Evolutionary conservation across 37 sponge, comb jelly and placozoan genomes (phyloP).

Genomic region (Crambe crambe): DNA sequence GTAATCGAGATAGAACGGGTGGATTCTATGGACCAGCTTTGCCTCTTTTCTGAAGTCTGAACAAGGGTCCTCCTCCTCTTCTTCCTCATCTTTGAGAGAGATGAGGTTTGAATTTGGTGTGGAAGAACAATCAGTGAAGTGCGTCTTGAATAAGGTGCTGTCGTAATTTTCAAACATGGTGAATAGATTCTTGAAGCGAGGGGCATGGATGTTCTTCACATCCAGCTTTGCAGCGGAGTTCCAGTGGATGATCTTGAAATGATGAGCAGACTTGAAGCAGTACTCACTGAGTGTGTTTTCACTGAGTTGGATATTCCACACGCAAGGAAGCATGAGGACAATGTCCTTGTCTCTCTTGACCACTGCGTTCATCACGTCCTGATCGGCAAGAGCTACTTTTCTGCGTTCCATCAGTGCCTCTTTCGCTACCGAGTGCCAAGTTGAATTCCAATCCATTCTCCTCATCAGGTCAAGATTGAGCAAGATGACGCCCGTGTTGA

Average conservation of each 20-base stretch:
- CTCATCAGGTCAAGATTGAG: constrained; percentile 68
- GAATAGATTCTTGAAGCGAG: constrained; percentile 59
- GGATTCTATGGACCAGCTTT: constrained; percentile 44
- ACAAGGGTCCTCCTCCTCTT: constrained; percentile 7
- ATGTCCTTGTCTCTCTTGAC: constrained; percentile 49
- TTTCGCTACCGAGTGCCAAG: constrained; percentile 64
- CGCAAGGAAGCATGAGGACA: constrained; percentile 69
- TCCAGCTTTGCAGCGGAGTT: constrained; percentile 78
- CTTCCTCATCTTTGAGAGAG: neutral
- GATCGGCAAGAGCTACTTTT: constrained; percentile 73
- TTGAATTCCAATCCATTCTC: constrained; percentile 35
- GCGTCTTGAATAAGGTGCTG: constrained; percentile 32
- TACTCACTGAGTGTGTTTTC: constrained; percentile 71
- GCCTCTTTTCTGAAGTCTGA: constrained; percentile 14
- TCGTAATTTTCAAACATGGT: constrained; percentile 48
- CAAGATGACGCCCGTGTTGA: constrained; percentile 91
- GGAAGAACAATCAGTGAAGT: neutral
- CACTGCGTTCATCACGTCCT: constrained; percentile 87
- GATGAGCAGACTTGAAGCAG: constrained; percentile 68
- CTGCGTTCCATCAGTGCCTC: constrained; percentile 26
- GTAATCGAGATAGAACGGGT: constrained; percentile 67
- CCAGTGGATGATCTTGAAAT: constrained; percentile 85
- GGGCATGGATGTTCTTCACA: constrained; percentile 59
- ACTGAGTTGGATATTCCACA: constrained; percentile 91
- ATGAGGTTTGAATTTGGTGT: no score